These are phyloP conservation scores for Brachionichthys hirsutus DNA, from an alignment of 2,113 vertebrate species.

Conservation along the genomic window DNA sequence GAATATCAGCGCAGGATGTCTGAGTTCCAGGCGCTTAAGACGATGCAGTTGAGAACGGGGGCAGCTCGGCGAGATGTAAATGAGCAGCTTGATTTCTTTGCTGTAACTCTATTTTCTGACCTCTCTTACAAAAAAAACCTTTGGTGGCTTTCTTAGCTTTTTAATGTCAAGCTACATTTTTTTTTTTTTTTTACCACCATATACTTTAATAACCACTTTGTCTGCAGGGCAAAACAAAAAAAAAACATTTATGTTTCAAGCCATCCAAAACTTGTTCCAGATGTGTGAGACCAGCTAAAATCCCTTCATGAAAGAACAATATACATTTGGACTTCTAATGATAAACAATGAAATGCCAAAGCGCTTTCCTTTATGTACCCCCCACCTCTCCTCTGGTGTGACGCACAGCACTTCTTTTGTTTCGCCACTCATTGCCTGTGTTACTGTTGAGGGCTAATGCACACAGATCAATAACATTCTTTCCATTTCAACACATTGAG, in stretches of 20 bases:
- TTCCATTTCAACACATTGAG: conserved; percentile 73
- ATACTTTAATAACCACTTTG: conserved; percentile 39
- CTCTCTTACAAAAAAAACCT: conserved; percentile 19
- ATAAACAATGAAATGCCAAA: conserved; percentile 70
- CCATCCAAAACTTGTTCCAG: conserved; percentile 56
- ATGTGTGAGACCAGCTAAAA: conserved; percentile 50
- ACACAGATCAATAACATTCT: conserved; percentile 75
- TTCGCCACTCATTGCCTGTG: conserved; percentile 69
- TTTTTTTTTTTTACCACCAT: conserved; percentile 39
- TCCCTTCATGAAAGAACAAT: conserved; percentile 60
- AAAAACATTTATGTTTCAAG: conserved; percentile 37
- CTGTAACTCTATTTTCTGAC: conserved; percentile 21
- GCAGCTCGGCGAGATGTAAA: conserved; percentile 34
- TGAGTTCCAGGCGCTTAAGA: conserved; percentile 29
- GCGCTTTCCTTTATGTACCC: conserved; percentile 59
- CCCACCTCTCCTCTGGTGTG: conserved; percentile 37
- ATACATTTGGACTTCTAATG: conserved; percentile 51
- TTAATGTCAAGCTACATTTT: conserved; percentile 35
- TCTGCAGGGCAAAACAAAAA: conserved; percentile 36
- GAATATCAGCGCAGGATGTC: conserved; percentile 43
- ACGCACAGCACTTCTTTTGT: conserved; percentile 68
- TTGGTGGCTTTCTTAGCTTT: conserved; percentile 26
- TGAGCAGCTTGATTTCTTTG: conserved; percentile 33
- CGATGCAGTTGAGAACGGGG: conserved; percentile 24
- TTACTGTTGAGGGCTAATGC: conserved; percentile 72